A percentile compares a stretch with the other conserved stretches of the same genome.
Evolutionary conservation across 2,113 vertebrate genomes (phyloP).

Genomic region (Recurvirostra avosetta): DNA sequence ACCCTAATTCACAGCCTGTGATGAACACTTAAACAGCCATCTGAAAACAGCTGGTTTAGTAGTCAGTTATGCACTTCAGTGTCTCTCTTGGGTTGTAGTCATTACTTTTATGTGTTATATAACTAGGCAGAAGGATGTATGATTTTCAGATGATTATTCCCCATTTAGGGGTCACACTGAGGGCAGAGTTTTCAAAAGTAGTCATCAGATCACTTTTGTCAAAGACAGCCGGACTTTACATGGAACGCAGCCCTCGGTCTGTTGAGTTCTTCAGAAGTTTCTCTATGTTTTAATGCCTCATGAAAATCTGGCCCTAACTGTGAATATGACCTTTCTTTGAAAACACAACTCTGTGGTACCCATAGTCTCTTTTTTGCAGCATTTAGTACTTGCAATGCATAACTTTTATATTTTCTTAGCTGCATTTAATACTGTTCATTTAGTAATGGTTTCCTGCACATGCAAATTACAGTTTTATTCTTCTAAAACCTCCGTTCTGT

Average conservation of each 20-base stretch:
- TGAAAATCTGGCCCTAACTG: neutral
- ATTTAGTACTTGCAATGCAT: neutral
- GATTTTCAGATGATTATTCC: neutral
- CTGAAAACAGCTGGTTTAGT: neutral
- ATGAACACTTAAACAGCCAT: neutral
- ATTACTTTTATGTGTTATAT: neutral
- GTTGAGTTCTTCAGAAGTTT: neutral
- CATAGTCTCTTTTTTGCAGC: neutral
- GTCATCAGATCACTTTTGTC: neutral
- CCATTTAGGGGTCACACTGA: rapidly evolving
- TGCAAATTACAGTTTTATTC: neutral
- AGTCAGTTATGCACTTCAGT: rapidly evolving
- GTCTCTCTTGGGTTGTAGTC: neutral
- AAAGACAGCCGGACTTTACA: neutral
- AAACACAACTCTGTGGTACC: neutral
- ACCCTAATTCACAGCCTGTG: neutral
- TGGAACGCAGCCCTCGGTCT: rapidly evolving
- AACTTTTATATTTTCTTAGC: neutral
- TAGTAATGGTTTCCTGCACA: neutral
- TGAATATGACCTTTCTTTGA: neutral
- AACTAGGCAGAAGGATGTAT: neutral
- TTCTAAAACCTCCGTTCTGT: neutral
- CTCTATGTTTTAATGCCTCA: neutral
- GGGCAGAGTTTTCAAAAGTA: neutral
- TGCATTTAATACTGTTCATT: neutral